Base-by-base conservation (phyloP, 2,113 vertebrate species). In the Cavia aperea region DNA sequence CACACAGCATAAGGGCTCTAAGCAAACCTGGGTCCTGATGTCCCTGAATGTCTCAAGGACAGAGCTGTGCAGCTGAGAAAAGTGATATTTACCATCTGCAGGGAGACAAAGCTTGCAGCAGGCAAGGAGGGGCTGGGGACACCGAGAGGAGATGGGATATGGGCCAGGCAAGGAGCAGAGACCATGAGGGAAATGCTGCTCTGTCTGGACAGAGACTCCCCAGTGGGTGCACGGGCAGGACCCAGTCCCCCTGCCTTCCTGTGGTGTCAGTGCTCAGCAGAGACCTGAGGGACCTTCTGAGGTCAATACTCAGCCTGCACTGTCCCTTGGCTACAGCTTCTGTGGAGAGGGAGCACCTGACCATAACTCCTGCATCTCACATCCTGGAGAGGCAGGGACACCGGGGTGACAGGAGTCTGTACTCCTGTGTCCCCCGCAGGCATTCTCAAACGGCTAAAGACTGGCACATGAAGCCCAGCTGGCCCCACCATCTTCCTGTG, bases 191-290 rank as follows among this genome's bases (percentile, higher is more conserved):
- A 54, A 91, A 33, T 81, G 5, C 33, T 96, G 97, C 98, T 98
- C 97, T 97, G 97, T 92, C 98, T 97, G 97, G 96, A 95, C 96
- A 95, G 92, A 95, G 33, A 81, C 96, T 97, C 97, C 97, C 96
- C 97, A 93, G 93, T 93, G 96, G 98, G 98, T 98, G 98, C 96
- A 98, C 98, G 98, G 96, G 82, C 19, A 43, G 43, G 43, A 26
- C 12, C 39, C 43, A 5, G 39, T 49, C 43, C 73, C 73, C 24
- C 73, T 26, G 11, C 43, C 2, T 2, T 1, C 8, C 68, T 33
- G 6, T 70, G 68, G 6, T n/a, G 66, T 70, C 36, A 16, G 68
- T 16, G 13, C 75, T 51, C 75, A 18, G 51, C 31, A 51, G 75
- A 78, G 46, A 51, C 46, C 23, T 1, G 23, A 31, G 46, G 46